Evolutionary conservation across 2,113 vertebrate genomes (phyloP), one percentile per base, ranked within the genome.

Genomic region (Eurystomus gularis): DNA sequence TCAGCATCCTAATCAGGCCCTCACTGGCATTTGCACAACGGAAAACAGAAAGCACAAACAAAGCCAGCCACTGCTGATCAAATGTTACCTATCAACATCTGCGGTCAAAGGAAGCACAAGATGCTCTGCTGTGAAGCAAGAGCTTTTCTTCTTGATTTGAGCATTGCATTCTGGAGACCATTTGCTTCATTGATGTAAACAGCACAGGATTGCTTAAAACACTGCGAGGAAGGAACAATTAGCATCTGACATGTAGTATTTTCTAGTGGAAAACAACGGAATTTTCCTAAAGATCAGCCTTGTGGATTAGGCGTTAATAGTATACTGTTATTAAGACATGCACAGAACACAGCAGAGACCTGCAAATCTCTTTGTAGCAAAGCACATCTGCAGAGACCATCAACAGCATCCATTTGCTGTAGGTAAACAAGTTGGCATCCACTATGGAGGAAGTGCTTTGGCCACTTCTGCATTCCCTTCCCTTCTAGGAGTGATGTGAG

Each of bases 1-100:
- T 90, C 96, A 93, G 94, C 96, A 96, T 97, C 94, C 79, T 97
- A 97, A 97, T 97, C 91, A 97, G 94, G 85, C 23, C 49, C 66
- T 71, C 4, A 0, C 33, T 86, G 82, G 77, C 94, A 95, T 96
- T 97, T 95, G 84, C 62, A 94, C 88, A 92, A 84, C 71, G 93
- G 88, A 85, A 97, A 96, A 68, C 35, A 82, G 52, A 89, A 84
- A 96, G 85, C 19, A 48, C 90, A 97, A 96, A n/a, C 57, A 96
- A 96, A 97, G 69, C 35, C 31, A 35, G 52, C 62, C 19, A 11
- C 48, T 6, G 11, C 46, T 91, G 82, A 88, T 85, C 61, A 86
- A 93, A 95, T 44, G 18, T 87, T 96, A 92, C 69, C 49, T 21
- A 52, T 61, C 86, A 87, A 51, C 49, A 70, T 85, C 78, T 55